Percentiles rank a stretch among this genome's conserved stretches.
phyloP scores from a whole-genome alignment of 2,113 vertebrate genomes.

The Leucoraja erinaceus region DNA sequence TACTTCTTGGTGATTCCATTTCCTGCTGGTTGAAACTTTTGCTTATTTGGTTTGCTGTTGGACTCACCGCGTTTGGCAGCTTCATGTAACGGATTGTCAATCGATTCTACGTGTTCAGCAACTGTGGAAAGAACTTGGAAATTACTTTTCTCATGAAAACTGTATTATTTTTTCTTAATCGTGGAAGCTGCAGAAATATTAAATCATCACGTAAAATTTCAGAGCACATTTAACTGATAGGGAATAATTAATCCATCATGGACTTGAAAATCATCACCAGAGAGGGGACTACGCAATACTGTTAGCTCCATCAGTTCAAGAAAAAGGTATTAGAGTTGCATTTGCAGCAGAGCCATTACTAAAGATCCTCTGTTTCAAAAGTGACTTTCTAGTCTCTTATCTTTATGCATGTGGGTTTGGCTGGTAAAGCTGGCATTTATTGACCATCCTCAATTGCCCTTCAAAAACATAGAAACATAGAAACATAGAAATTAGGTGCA shows the following conservation, averaged over 20 bases:
- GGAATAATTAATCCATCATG: neutral
- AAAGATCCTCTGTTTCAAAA: neutral
- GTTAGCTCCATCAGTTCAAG: neutral
- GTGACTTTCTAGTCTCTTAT: neutral
- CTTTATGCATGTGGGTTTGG: too few species aligned
- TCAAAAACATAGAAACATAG: too few species aligned
- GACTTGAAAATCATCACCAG: neutral
- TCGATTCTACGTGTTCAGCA: slow-evolving; percentile 88
- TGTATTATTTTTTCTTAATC: neutral
- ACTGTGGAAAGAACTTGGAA: slow-evolving; percentile 54
- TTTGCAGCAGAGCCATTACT: neutral
- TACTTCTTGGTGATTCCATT: neutral
- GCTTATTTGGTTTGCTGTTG: neutral
- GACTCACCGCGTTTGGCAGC: slow-evolving; percentile 87
- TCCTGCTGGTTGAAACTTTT: neutral
- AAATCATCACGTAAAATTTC: neutral
- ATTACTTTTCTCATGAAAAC: neutral
- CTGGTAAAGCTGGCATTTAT: too few species aligned
- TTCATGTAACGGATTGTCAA: slow-evolving; percentile 95
- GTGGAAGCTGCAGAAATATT: neutral
- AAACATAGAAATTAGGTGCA: too few species aligned
- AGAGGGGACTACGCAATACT: neutral
- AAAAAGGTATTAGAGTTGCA: neutral
- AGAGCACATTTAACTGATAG: neutral
- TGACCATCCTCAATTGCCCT: too few species aligned